Evolutionary conservation across 2,888 invertebrate genomes (phyloP).

Genomic region (Sylvicola cinctus): DNA sequence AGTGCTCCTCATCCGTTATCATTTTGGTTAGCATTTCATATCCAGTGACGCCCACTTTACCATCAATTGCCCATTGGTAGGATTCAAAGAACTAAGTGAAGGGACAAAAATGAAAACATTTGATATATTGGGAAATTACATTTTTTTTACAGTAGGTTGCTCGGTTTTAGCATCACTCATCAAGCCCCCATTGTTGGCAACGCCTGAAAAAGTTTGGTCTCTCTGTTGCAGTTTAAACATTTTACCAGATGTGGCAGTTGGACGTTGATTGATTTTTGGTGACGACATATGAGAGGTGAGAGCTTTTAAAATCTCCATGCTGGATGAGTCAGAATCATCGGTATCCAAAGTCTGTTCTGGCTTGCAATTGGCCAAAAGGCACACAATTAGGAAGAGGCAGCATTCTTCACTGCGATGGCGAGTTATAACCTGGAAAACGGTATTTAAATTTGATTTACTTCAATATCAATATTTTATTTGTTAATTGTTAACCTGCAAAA

Average conservation of each 20-base stretch:
- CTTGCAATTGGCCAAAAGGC: conserved; percentile 10
- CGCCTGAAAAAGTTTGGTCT: too few relatives aligned
- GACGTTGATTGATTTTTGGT: conserved; percentile 3
- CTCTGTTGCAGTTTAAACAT: too few relatives aligned
- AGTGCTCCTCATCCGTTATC: conserved; percentile 44
- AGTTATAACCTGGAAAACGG: conserved; percentile 30
- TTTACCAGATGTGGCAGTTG: too few relatives aligned
- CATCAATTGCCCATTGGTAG: too few relatives aligned
- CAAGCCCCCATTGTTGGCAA: too few relatives aligned
- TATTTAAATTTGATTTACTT: conserved; percentile 5
- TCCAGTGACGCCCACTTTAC: too few relatives aligned
- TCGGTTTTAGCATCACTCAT: too few relatives aligned
- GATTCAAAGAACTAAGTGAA: too few relatives aligned
- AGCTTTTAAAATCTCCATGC: conserved; percentile 20
- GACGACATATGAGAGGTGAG: conserved; percentile 16
- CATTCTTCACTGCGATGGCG: conserved; percentile 46
- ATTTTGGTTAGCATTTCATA: conserved; percentile 18
- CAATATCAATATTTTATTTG: conserved; percentile 3
- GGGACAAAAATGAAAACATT: too few relatives aligned
- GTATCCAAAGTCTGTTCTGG: conserved; percentile 9
- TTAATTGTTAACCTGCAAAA: conserved; percentile 39
- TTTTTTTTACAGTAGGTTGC: too few relatives aligned
- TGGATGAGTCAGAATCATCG: conserved; percentile 17
- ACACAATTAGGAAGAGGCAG: conserved; percentile 35
- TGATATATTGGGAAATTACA: too few relatives aligned